A percentile compares a stretch with the other conserved stretches of the same genome.
phyloP scores from a whole-genome alignment of 1,140 invertebrate genomes.

The Cryptotermes secundus region DNA sequence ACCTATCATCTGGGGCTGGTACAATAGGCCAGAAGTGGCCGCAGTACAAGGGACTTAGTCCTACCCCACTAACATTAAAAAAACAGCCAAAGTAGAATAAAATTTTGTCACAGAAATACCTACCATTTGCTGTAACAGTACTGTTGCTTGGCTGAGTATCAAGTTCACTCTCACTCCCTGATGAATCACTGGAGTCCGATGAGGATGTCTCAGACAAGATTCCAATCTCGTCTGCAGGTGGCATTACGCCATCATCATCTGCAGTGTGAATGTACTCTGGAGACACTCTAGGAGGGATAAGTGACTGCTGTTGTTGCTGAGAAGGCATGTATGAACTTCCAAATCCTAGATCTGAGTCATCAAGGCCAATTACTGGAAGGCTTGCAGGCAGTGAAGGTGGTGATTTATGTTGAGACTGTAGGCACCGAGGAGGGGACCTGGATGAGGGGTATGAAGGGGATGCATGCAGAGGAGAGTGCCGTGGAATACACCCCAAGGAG shows the following conservation, averaged over 20 bases:
- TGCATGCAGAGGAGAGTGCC: slow-evolving; percentile 54
- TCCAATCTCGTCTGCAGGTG: slow-evolving; percentile 38
- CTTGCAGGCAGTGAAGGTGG: slow-evolving; percentile 52
- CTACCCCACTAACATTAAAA: too few species aligned
- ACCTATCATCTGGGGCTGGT: too few species aligned
- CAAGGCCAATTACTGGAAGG: slow-evolving; percentile 70
- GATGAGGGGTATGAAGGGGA: slow-evolving; percentile 46
- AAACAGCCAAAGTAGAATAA: too few species aligned
- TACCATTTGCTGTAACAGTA: slow-evolving; percentile 40
- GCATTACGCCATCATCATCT: background rate
- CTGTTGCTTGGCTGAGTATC: slow-evolving; percentile 40
- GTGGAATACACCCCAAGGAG: slow-evolving; percentile 42
- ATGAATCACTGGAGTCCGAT: slow-evolving; percentile 44
- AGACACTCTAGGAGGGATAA: too few species aligned
- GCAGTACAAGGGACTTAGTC: too few species aligned
- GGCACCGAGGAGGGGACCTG: slow-evolving; percentile 30
- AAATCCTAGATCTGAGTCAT: background rate
- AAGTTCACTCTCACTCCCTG: slow-evolving; percentile 47
- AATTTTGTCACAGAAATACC: slow-evolving; percentile 23
- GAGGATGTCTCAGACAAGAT: slow-evolving; percentile 43
- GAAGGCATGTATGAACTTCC: background rate
- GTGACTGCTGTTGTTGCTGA: background rate
- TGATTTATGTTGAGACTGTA: slow-evolving; percentile 41
- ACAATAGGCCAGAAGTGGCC: too few species aligned
- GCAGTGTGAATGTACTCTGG: background rate